A percentile compares a stretch with the other conserved stretches of the same genome.
These are phyloP conservation scores for Theristus sp. DNA, from an alignment of 2,888 invertebrate species.

Conservation along the genomic window DNA sequence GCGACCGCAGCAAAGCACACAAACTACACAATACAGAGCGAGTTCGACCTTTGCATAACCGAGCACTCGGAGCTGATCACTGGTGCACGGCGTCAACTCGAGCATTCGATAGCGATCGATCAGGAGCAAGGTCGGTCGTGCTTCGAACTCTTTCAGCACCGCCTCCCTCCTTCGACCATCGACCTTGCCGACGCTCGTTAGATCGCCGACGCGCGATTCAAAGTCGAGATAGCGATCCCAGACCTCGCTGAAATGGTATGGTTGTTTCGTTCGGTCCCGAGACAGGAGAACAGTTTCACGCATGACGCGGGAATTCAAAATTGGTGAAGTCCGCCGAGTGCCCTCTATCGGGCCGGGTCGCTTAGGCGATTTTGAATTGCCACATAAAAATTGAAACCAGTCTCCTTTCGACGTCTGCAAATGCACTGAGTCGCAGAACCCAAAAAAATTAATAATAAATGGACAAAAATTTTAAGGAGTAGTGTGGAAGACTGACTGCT, in stretches of 20 bases:
- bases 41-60: too few species aligned
- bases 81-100: slow-evolving; percentile 77
- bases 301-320: neutral
- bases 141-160: slow-evolving; percentile 81
- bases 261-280: neutral
- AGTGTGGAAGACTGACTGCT: too few species aligned
- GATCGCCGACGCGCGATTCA: slow-evolving; percentile 91
- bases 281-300: neutral
- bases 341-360: too few species aligned
- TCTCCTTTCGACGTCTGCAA: too few species aligned
- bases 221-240: slow-evolving; percentile 98
- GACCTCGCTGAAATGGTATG: slow-evolving; percentile 51
- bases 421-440: too few species aligned
- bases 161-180: slow-evolving; percentile 71
- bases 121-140: slow-evolving; percentile 83
- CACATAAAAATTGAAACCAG: too few species aligned
- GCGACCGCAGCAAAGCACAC: too few species aligned
- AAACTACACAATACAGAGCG: too few species aligned
- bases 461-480: too few species aligned
- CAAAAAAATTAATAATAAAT: too few species aligned
- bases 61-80: slow-evolving; percentile 57
- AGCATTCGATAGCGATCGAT: slow-evolving; percentile 67
- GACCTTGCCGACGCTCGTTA: slow-evolving; percentile 89
- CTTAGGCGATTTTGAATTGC: too few species aligned
- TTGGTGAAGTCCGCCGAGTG: too few species aligned